These are phyloP conservation scores for Herpetotheres cachinnans DNA, from an alignment of 2,113 vertebrate genomes.

Conservation along the genomic window DNA sequence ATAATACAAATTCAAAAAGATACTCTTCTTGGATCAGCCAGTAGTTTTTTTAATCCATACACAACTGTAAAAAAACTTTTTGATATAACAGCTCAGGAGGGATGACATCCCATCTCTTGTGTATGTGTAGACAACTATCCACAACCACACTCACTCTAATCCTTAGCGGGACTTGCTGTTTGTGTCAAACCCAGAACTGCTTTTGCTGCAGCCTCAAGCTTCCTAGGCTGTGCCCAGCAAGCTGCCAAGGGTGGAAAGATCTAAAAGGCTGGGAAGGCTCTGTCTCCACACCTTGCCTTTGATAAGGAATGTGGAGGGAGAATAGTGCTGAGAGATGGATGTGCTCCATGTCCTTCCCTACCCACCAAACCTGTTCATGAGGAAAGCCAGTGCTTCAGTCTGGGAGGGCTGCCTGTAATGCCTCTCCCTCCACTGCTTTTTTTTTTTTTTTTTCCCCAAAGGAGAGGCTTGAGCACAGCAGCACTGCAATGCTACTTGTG, in stretches of 20 bases:
- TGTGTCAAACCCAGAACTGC: not conserved
- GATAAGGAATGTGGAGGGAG: not conserved
- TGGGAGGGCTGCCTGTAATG: not conserved
- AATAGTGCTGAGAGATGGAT: not conserved
- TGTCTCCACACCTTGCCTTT: not conserved
- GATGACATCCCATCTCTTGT: not conserved
- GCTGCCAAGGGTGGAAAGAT: not conserved
- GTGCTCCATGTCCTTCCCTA: not conserved
- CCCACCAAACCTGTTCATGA: not conserved
- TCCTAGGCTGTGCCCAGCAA: not conserved
- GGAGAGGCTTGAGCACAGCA: not conserved
- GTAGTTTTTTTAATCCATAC: not conserved
- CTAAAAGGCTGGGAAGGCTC: not conserved
- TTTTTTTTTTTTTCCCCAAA: not conserved
- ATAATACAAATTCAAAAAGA: not conserved
- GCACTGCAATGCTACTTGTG: not conserved
- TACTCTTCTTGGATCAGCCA: not conserved
- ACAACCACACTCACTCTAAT: not conserved
- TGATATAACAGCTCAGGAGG: not conserved
- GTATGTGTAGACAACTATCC: not conserved
- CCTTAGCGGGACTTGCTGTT: not conserved
- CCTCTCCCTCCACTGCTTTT: not conserved
- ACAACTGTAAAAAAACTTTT: not conserved
- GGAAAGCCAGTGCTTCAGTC: not conserved
- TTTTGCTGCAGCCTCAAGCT: not conserved